Percentiles rank a stretch among this genome's conserved stretches.
Conservation (phyloP, 2,113 vertebrate species). For the Gavia stellata region DNA sequence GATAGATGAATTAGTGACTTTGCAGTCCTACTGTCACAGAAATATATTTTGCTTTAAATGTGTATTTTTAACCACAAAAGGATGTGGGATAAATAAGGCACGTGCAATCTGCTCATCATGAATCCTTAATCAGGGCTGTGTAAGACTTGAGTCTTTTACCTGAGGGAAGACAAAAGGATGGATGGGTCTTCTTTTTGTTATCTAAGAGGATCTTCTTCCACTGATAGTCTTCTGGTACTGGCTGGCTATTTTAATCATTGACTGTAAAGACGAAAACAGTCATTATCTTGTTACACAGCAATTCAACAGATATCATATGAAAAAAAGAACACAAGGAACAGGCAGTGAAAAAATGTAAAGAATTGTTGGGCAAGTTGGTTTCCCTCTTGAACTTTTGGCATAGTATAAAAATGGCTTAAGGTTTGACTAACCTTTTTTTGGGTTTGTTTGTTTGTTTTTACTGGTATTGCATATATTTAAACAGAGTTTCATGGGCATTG, state of each 20-base stretch:
- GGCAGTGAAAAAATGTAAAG: neutral
- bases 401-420: neutral
- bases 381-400: neutral
- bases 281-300: neutral
- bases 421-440: neutral
- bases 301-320: neutral
- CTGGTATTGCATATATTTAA: neutral
- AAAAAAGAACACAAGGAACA: neutral
- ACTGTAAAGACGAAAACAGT: neutral
- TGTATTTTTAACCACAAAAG: neutral
- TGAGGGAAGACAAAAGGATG: neutral
- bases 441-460: neutral
- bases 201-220: neutral
- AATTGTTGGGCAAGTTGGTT: neutral
- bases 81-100: neutral
- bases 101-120: neutral
- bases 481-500: neutral
- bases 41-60: neutral
- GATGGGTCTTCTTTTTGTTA: neutral
- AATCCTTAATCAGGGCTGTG: neutral
- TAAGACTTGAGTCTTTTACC: neutral
- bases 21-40: neutral
- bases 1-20: neutral
- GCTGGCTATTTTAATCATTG: neutral
- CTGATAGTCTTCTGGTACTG: neutral